Evolutionary conservation across 2,113 vertebrate species (phyloP).

Genomic region (Pogona vitticeps): DNA sequence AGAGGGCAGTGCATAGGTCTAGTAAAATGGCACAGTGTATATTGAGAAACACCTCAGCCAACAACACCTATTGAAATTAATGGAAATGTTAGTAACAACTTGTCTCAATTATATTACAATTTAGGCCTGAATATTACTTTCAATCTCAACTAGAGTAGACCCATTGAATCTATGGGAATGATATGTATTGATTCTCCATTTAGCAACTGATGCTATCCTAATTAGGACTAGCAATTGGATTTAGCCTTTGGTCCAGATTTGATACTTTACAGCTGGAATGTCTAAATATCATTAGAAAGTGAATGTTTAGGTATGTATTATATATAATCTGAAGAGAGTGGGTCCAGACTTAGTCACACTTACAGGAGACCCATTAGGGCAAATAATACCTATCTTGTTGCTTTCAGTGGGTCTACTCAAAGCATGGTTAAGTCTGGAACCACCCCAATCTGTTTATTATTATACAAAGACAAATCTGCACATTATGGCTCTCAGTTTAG

Average conservation of each 20-base stretch:
- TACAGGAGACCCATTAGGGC: not conserved
- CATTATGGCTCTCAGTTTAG: not conserved
- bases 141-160: no score
- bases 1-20: no score
- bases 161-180: no score
- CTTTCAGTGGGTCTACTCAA: not conserved
- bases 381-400: not conserved
- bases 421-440: not conserved
- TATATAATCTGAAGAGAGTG: not conserved
- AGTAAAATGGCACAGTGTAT: no score
- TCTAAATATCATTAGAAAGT: not conserved
- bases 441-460: not conserved
- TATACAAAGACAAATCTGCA: slow-evolving; percentile 11
- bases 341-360: not conserved
- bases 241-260: not conserved
- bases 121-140: no score
- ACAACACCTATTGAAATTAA: no score
- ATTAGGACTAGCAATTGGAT: no score
- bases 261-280: not conserved
- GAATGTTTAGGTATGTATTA: not conserved
- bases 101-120: no score
- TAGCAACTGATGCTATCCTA: no score
- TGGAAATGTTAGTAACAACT: no score
- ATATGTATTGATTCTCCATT: no score
- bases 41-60: no score